Evolutionary conservation across 2,113 vertebrate species (phyloP).

Genomic region (Sturnus vulgaris): DNA sequence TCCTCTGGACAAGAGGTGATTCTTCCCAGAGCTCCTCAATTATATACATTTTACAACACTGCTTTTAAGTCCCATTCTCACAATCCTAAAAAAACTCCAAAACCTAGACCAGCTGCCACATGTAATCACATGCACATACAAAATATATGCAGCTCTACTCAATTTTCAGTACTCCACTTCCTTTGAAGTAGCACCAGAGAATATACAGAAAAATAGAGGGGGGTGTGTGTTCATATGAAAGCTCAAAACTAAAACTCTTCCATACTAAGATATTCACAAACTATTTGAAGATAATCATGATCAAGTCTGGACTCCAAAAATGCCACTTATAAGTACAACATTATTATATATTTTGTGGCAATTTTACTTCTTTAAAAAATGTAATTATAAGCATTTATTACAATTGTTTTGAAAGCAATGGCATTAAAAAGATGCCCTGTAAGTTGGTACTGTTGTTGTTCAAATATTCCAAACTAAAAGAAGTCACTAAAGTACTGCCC

Average conservation of each 20-base stretch:
- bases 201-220: neutral
- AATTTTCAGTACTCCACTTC: neutral
- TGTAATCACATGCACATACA: neutral
- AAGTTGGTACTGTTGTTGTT: neutral
- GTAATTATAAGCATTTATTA: neutral
- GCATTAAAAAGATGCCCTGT: neutral
- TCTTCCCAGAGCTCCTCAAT: neutral
- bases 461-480: neutral
- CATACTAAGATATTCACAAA: neutral
- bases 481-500: neutral
- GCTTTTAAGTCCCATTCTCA: neutral
- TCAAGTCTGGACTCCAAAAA: neutral
- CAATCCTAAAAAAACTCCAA: neutral
- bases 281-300: neutral
- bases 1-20: neutral
- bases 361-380: neutral
- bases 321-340: rapidly evolving
- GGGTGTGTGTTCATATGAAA: neutral
- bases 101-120: neutral
- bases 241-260: neutral
- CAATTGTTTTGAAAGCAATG: neutral
- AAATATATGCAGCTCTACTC: neutral
- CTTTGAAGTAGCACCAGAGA: neutral
- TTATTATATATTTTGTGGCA: neutral
- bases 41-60: neutral